Evolutionary conservation across 2,113 vertebrate species (phyloP).

Genomic region (Alligator mississippiensis): DNA sequence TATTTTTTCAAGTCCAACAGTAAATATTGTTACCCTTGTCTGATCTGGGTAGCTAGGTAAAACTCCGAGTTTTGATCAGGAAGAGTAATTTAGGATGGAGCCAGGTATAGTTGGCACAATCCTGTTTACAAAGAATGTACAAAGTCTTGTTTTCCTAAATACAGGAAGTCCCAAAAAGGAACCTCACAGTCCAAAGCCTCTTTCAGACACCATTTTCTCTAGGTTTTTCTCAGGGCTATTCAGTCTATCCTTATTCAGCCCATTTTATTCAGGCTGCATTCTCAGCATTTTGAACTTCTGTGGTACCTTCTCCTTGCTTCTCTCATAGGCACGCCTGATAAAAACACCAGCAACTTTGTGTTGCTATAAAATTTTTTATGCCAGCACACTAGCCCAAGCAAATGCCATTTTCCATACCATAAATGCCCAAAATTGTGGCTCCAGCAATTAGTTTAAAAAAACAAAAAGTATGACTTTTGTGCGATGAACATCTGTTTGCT

Average conservation of each 20-base stretch:
- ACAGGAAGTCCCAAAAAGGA: neutral
- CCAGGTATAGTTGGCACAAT: too few relatives aligned
- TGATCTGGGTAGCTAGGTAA: neutral
- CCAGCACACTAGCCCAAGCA: too few relatives aligned
- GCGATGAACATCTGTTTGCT: too few relatives aligned
- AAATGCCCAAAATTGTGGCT: too few relatives aligned
- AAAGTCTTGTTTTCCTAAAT: neutral
- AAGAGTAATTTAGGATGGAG: too few relatives aligned
- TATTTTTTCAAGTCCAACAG: neutral
- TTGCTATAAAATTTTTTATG: too few relatives aligned
- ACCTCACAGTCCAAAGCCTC: neutral
- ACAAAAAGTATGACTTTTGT: too few relatives aligned
- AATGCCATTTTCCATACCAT: too few relatives aligned
- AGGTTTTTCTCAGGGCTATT: accelerated
- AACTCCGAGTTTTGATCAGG: neutral
- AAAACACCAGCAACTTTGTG: too few relatives aligned
- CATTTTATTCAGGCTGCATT: neutral
- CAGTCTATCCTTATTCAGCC: neutral
- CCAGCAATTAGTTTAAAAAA: too few relatives aligned
- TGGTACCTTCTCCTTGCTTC: neutral
- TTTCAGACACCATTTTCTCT: neutral
- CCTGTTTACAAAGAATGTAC: too few relatives aligned
- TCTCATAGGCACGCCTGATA: neutral
- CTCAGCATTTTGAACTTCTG: conserved; percentile 8
- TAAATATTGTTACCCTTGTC: neutral